phyloP scores from a whole-genome alignment of 1,140 invertebrate genomes.

The Dolichoris vasculosae region DNA sequence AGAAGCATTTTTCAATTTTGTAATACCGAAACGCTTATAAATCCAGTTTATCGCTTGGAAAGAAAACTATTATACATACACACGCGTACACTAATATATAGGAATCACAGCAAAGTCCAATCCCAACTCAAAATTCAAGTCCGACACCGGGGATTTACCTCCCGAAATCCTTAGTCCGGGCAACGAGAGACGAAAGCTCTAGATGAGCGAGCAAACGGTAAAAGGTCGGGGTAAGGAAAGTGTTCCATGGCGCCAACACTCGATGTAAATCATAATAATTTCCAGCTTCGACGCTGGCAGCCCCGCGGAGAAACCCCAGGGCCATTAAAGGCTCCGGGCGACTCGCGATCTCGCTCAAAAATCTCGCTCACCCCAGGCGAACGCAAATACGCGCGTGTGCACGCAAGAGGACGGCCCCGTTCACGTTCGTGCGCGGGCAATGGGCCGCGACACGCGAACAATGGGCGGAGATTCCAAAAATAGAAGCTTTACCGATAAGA shows the following conservation, averaged over 20 bases:
- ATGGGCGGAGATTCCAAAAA: constrained; percentile 74
- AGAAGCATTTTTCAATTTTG: background rate
- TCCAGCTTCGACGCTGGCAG: background rate
- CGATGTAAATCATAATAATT: constrained; percentile 21
- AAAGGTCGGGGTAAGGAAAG: background rate
- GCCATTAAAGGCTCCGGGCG: background rate
- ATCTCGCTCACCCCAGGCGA: background rate
- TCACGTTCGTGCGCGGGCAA: constrained; percentile 24
- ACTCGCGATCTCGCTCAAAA: background rate
- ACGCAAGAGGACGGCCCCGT: background rate
- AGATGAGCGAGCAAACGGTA: too few species aligned
- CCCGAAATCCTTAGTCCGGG: too few species aligned
- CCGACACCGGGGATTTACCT: too few species aligned
- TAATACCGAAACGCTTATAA: background rate
- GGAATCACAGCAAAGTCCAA: too few species aligned
- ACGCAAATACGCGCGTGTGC: background rate
- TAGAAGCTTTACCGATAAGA: constrained; percentile 74
- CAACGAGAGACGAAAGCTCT: too few species aligned
- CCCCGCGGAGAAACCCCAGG: background rate
- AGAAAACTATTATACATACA: background rate
- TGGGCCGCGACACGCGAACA: constrained; percentile 69
- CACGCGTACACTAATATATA: too few species aligned
- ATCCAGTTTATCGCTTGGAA: background rate
- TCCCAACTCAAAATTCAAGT: too few species aligned
- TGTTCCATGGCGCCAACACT: background rate